Conservation (phyloP, 2,797 vertebrate species). For the Phrynocephalus vlangalii region DNA sequence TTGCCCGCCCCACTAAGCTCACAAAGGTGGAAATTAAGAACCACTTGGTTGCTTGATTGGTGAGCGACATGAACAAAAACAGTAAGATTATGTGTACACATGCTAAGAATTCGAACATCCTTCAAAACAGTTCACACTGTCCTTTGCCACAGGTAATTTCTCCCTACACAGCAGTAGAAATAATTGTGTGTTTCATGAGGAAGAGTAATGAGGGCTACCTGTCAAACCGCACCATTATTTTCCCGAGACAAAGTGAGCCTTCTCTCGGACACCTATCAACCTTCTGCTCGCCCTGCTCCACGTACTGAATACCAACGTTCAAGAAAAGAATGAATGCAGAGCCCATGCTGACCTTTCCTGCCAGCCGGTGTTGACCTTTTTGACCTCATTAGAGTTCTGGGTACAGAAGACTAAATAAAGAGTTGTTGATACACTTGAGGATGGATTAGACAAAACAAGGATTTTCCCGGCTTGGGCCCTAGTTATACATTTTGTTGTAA, state of each 20-base stretch:
- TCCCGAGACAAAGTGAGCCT: slow-evolving; percentile 55
- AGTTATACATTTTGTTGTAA: slow-evolving; percentile 42
- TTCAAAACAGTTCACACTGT: slow-evolving; percentile 57
- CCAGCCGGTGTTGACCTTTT: slow-evolving; percentile 61
- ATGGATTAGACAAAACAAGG: slow-evolving; percentile 64
- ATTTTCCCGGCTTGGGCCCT: slow-evolving; percentile 39
- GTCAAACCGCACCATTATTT: slow-evolving; percentile 71
- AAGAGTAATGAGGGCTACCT: slow-evolving; percentile 68
- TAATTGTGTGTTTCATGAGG: slow-evolving; percentile 63
- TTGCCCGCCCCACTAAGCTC: background rate
- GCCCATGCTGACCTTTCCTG: slow-evolving; percentile 64
- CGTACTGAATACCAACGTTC: slow-evolving; percentile 59
- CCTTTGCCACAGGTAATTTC: slow-evolving; percentile 60
- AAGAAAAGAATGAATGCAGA: slow-evolving; percentile 42
- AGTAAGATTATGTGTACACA: slow-evolving; percentile 25
- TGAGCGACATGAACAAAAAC: slow-evolving; percentile 20
- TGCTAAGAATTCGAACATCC: slow-evolving; percentile 50
- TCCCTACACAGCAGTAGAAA: slow-evolving; percentile 60
- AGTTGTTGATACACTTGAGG: slow-evolving; percentile 49
- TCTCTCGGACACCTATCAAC: background rate
- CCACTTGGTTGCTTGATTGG: background rate
- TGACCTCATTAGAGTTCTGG: slow-evolving; percentile 63
- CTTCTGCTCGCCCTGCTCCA: slow-evolving; percentile 40
- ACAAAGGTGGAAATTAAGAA: slow-evolving; percentile 13
- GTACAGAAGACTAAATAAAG: slow-evolving; percentile 37